Percentiles rank a stretch among this genome's conserved stretches.
Evolutionary conservation across 2,888 invertebrate genomes (phyloP).

Genomic region (Stegana nigrithorax): DNA sequence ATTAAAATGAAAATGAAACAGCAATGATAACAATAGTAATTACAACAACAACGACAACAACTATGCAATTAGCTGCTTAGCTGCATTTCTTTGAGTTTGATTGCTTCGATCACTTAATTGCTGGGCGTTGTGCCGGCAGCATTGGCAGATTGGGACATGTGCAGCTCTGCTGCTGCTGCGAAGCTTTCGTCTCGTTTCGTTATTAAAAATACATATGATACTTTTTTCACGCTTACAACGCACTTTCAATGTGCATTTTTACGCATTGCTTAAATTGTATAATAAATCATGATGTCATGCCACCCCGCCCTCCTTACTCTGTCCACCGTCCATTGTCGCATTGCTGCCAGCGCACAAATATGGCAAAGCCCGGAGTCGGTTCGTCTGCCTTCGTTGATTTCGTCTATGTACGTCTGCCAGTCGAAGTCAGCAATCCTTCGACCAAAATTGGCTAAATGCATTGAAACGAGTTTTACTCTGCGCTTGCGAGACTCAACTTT

Average conservation of each 20-base stretch:
- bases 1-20: too few species aligned
- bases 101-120: too few species aligned
- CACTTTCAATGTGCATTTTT: conserved; percentile 3
- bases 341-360: not conserved
- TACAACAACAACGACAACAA: too few species aligned
- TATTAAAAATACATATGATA: not conserved
- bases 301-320: not conserved
- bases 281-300: conserved; percentile 10
- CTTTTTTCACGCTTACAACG: not conserved
- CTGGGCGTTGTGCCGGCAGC: not conserved
- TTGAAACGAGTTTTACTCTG: conserved; percentile 1
- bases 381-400: not conserved
- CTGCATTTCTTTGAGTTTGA: too few species aligned
- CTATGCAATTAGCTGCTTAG: too few species aligned
- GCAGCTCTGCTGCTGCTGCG: conserved; percentile 21
- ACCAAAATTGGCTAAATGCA: not conserved
- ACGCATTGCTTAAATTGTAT: conserved; percentile 11
- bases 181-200: not conserved
- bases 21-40: too few species aligned
- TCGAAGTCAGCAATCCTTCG: not conserved
- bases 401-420: not conserved
- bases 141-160: conserved; percentile 32
- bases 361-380: not conserved
- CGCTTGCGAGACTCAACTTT: not conserved
- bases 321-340: not conserved